These are phyloP conservation scores for Smittia aterrima DNA, from an alignment of 2,888 invertebrate species.

Conservation along the genomic window DNA sequence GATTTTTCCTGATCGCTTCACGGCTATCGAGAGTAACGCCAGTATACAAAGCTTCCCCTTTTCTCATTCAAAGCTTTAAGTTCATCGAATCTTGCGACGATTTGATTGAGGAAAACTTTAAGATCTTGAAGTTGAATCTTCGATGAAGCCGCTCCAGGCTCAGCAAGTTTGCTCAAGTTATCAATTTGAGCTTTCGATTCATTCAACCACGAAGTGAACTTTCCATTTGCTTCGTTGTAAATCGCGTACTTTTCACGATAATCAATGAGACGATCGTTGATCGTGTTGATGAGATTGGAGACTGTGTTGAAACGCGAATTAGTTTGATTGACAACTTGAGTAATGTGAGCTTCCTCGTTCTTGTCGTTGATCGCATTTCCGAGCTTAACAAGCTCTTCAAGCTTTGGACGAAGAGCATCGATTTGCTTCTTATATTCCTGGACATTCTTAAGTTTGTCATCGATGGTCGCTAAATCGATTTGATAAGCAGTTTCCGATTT, in stretches of 20 bases:
- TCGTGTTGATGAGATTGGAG: conserved; percentile 66
- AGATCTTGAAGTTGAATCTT: conserved; percentile 73
- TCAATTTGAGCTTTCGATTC: conserved; percentile 73
- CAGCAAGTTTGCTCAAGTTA: conserved; percentile 69
- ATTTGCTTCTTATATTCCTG: conserved; percentile 64
- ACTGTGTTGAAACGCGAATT: conserved; percentile 73
- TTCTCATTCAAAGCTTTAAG: conserved; percentile 76
- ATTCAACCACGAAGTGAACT: conserved; percentile 75
- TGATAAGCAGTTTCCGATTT: conserved; percentile 71
- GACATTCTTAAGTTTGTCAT: conserved; percentile 68
- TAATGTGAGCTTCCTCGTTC: conserved; percentile 79
- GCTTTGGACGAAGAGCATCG: conserved; percentile 62
- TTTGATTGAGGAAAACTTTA: conserved; percentile 58
- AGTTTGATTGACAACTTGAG: conserved; percentile 77
- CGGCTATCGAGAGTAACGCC: conserved; percentile 84
- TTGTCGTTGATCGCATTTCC: conserved; percentile 71
- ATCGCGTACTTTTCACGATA: conserved; percentile 66
- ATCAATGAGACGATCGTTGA: conserved; percentile 70
- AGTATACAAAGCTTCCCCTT: conserved; percentile 84
- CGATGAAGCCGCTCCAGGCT: conserved; percentile 70
- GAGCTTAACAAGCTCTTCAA: conserved; percentile 65
- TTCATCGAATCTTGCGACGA: conserved; percentile 75
- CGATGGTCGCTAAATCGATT: conserved; percentile 66
- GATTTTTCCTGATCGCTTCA: conserved; percentile 77
- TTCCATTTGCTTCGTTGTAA: conserved; percentile 67